Evolutionary conservation across 2,113 vertebrate genomes (phyloP).

Genomic region (Delphinapterus leucas): DNA sequence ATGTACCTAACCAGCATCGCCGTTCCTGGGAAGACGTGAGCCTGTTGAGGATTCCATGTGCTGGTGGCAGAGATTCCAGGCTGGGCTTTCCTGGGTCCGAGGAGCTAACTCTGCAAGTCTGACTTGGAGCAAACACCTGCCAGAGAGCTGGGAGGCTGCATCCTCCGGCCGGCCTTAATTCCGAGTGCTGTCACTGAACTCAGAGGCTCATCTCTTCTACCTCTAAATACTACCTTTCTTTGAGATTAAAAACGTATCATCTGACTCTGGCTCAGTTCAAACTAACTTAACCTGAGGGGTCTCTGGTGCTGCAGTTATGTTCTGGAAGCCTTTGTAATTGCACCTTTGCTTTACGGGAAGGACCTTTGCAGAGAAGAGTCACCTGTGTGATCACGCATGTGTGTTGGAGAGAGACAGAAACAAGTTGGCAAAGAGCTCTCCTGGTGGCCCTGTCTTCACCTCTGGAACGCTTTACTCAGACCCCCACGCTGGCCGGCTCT

Average conservation of each 20-base stretch:
- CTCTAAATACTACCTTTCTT: rapidly evolving
- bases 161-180: rapidly evolving
- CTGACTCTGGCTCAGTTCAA: rapidly evolving
- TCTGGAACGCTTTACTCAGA: rapidly evolving
- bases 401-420: not conserved
- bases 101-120: not conserved
- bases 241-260: not conserved
- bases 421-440: not conserved
- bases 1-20: rapidly evolving
- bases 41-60: rapidly evolving
- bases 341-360: rapidly evolving
- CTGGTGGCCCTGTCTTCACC: not conserved
- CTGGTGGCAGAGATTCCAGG: rapidly evolving
- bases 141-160: rapidly evolving
- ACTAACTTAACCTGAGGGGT: no score
- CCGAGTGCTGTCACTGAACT: rapidly evolving
- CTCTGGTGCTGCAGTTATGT: rapidly evolving
- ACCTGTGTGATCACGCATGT: rapidly evolving
- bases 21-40: rapidly evolving
- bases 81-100: rapidly evolving
- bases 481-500: rapidly evolving
- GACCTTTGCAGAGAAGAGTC: not conserved
- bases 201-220: rapidly evolving
- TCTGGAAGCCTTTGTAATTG: rapidly evolving
- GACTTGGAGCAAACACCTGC: not conserved